Percentiles rank a stretch among this genome's conserved stretches.
These are phyloP conservation scores for Hirtodrosophila alboralis DNA, from an alignment of 2,888 invertebrate genomes.

Conservation along the genomic window DNA sequence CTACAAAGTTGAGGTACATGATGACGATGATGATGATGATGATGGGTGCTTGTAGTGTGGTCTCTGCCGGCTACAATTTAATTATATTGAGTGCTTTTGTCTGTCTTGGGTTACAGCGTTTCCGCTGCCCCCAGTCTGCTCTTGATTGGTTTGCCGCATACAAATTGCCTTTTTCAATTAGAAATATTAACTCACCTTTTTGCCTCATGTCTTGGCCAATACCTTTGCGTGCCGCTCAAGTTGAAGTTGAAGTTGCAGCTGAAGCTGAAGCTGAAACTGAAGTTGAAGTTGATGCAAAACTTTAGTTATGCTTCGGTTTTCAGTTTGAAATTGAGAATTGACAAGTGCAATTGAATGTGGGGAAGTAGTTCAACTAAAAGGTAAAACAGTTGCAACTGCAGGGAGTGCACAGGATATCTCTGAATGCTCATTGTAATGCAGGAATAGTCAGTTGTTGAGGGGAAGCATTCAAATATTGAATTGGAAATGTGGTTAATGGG, in stretches of 20 bases:
- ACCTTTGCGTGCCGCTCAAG: slow-evolving; percentile 31
- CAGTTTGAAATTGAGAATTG: slow-evolving; percentile 41
- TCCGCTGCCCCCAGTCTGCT: slow-evolving; percentile 13
- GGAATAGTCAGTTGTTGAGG: slow-evolving; percentile 5
- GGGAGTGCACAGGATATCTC: slow-evolving; percentile 5
- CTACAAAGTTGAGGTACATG: not conserved
- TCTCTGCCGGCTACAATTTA: slow-evolving; percentile 57
- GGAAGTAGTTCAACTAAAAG: not conserved
- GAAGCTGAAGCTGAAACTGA: slow-evolving; percentile 29
- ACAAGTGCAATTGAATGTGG: slow-evolving; percentile 27
- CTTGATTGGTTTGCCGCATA: slow-evolving; percentile 60
- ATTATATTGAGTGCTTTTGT: slow-evolving; percentile 78
- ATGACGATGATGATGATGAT: slow-evolving; percentile 13
- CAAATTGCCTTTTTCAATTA: slow-evolving; percentile 78
- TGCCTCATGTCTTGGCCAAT: slow-evolving; percentile 28
- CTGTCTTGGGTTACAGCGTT: slow-evolving; percentile 40
- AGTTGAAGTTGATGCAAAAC: slow-evolving; percentile 61
- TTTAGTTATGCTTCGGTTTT: slow-evolving; percentile 54
- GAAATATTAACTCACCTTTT: slow-evolving; percentile 68
- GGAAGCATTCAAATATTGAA: slow-evolving; percentile 30
- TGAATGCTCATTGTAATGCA: not conserved
- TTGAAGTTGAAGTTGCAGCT: slow-evolving; percentile 31
- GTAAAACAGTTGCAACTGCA: slow-evolving; percentile 10
- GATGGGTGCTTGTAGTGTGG: slow-evolving; percentile 15
- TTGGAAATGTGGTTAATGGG: slow-evolving; percentile 28